A percentile compares a stretch with the other conserved stretches of the same genome.
Conservation (phyloP, 1,140 invertebrate genomes). For the Drosophila malerkotliana region DNA sequence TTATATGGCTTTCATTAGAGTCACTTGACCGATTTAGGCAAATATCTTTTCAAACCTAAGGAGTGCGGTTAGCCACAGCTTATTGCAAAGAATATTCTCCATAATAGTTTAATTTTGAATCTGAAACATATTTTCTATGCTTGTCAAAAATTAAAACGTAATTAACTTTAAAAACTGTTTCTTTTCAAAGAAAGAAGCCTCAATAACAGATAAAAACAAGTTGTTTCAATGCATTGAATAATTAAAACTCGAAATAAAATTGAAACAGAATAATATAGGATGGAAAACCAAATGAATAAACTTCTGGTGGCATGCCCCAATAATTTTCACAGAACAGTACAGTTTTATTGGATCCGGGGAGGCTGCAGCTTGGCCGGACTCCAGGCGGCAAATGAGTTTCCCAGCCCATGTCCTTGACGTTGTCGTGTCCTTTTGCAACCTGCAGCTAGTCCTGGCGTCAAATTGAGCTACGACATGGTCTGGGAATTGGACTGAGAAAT, state of each 20-base stretch:
- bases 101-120: no score
- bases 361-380: constrained; percentile 20
- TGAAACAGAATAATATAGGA: neutral
- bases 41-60: constrained; percentile 30
- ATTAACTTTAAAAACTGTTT: no score
- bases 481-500: neutral
- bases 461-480: constrained; percentile 30
- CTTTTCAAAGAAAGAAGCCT: no score
- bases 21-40: constrained; percentile 63
- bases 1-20: constrained; percentile 44
- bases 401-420: constrained; percentile 45
- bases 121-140: no score
- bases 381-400: constrained; percentile 15
- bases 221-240: no score
- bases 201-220: no score
- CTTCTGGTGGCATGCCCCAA: neutral
- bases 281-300: neutral
- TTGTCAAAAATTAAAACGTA: no score
- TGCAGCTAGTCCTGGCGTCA: constrained; percentile 38
- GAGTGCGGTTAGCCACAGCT: neutral
- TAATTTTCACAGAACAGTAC: neutral
- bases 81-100: neutral
- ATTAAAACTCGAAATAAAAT: neutral
- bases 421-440: constrained; percentile 7
- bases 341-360: constrained; percentile 3